Evolutionary conservation across 1,140 invertebrate species (phyloP).

Genomic region (Brachystomella parvula): DNA sequence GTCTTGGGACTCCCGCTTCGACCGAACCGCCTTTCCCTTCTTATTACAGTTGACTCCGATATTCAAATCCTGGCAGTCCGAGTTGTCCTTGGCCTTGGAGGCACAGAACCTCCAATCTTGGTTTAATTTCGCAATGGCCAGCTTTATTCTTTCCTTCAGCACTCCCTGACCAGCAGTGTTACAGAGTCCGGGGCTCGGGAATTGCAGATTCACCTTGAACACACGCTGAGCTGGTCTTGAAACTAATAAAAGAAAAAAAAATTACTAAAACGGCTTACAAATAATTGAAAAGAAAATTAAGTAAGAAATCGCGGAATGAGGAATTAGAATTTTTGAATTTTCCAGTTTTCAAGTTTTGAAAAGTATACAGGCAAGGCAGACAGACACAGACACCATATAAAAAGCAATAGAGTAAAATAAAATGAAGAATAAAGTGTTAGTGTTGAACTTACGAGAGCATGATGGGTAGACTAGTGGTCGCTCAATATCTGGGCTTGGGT

Average conservation of each 20-base stretch:
- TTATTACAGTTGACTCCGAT: constrained; percentile 80
- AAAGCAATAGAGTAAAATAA: not conserved
- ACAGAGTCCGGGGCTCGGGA: constrained; percentile 85
- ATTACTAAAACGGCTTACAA: constrained; percentile 11
- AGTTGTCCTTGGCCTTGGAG: constrained; percentile 35
- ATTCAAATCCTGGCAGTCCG: constrained; percentile 74
- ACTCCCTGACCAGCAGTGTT: constrained; percentile 89
- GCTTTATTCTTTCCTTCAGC: constrained; percentile 73
- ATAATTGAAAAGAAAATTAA: not conserved
- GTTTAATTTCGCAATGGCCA: constrained; percentile 79
- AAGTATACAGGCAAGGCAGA: not conserved
- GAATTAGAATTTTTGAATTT: constrained; percentile 6
- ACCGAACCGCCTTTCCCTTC: constrained; percentile 43
- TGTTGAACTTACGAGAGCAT: constrained; percentile 64
- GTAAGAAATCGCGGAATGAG: not conserved
- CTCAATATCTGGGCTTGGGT: constrained; percentile 69
- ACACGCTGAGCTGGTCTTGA: constrained; percentile 79
- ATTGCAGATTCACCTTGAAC: constrained; percentile 84
- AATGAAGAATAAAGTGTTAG: not conserved
- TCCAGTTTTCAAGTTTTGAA: constrained; percentile 3
- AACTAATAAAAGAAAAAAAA: constrained; percentile 48
- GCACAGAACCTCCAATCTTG: constrained; percentile 44
- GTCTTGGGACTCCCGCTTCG: constrained; percentile 56
- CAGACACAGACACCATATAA: too few relatives aligned
- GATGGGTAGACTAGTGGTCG: constrained; percentile 78